Percentiles rank a stretch among this genome's conserved stretches.
phyloP scores from a whole-genome alignment of 2,797 vertebrate species.

The Taenioides sp. region DNA sequence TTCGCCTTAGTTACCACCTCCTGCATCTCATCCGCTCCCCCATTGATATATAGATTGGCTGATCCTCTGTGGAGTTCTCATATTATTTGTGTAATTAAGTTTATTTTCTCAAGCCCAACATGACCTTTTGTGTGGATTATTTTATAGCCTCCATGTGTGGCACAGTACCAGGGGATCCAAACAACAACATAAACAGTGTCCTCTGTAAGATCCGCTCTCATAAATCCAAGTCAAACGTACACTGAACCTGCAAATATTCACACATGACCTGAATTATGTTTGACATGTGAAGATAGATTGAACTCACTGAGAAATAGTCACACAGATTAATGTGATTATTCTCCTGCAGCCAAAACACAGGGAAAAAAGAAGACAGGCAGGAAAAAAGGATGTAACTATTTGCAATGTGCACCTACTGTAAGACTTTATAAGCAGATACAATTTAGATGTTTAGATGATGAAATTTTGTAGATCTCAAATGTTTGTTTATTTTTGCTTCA shows the following conservation, averaged over 20 bases:
- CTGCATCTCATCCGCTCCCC: conserved; percentile 46
- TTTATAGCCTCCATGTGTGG: conserved; percentile 14
- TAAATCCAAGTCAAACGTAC: background rate
- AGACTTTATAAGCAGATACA: background rate
- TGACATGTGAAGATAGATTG: background rate
- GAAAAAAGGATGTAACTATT: no score
- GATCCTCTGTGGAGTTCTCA: conserved; percentile 66
- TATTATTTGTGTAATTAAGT: conserved; percentile 71
- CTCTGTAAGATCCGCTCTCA: background rate
- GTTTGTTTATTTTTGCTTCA: background rate
- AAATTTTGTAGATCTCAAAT: background rate
- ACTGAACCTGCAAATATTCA: background rate
- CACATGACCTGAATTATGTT: conserved; percentile 9
- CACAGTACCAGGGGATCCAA: background rate
- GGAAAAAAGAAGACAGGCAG: no score
- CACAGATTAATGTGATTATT: background rate
- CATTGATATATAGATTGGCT: conserved; percentile 70
- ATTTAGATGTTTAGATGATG: background rate
- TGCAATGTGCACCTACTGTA: no score
- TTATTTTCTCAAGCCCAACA: conserved; percentile 61
- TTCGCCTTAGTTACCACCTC: conserved; percentile 60
- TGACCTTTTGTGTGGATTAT: conserved; percentile 54
- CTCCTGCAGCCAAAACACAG: background rate
- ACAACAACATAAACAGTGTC: conserved; percentile 8
- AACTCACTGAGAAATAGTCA: background rate